Conservation (phyloP, 2,113 vertebrate genomes). For the Larimichthys polyactis region DNA sequence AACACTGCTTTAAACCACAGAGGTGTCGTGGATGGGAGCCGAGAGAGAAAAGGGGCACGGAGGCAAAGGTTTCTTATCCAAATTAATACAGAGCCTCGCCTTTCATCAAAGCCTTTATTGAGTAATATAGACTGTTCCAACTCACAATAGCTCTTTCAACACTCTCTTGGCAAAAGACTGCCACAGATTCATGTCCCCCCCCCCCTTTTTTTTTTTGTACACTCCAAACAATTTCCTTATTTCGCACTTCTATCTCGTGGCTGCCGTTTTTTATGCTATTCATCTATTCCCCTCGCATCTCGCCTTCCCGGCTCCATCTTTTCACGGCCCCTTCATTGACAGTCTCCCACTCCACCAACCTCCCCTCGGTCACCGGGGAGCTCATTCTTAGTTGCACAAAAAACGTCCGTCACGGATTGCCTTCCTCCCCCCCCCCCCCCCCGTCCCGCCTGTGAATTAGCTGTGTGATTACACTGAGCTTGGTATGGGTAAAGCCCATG, state of each 20-base stretch:
- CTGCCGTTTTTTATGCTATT: conserved; percentile 59
- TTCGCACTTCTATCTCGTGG: conserved; percentile 67
- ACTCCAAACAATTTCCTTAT: conserved; percentile 73
- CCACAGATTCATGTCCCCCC: conserved; percentile 56
- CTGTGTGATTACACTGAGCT: conserved; percentile 84
- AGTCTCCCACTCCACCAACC: conserved; percentile 72
- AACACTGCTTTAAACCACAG: conserved; percentile 83
- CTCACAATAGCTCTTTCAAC: conserved; percentile 79
- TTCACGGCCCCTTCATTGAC: conserved; percentile 75
- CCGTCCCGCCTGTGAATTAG: conserved; percentile 82
- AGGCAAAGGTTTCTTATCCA: conserved; percentile 83
- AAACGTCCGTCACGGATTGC: conserved; percentile 86
- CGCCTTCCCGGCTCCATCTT: conserved; percentile 74
- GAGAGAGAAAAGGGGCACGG: conserved; percentile 82
- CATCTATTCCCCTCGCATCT: conserved; percentile 78
- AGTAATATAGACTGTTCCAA: conserved; percentile 78
- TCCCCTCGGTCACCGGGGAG: conserved; percentile 80
- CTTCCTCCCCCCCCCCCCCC: conserved; percentile 68
- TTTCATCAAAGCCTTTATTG: conserved; percentile 79
- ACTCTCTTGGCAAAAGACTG: conserved; percentile 71
- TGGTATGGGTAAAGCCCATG: conserved; percentile 74
- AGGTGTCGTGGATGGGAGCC: conserved; percentile 81
- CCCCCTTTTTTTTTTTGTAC: conserved; percentile 31
- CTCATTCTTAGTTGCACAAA: conserved; percentile 82
- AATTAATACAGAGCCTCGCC: conserved; percentile 78